Conservation (phyloP, 2,113 vertebrate species). For the Opisthocomus hoazin region DNA sequence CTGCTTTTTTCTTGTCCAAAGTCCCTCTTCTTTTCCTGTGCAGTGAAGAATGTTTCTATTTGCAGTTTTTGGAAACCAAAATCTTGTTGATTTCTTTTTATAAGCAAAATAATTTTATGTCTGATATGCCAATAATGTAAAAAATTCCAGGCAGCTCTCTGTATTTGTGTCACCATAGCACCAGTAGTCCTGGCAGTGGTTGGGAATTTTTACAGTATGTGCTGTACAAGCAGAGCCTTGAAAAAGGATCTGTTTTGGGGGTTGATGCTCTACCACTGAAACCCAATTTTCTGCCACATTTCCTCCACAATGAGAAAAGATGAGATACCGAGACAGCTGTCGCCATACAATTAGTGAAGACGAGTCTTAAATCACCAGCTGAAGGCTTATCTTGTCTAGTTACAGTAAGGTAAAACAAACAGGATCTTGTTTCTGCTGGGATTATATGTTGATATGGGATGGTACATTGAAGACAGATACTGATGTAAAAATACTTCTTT, state of each 20-base stretch:
- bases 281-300: not conserved
- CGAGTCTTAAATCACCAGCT: not conserved
- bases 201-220: not conserved
- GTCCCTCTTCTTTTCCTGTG: not conserved
- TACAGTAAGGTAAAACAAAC: not conserved
- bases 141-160: slow-evolving; percentile 1
- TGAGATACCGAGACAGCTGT: not conserved
- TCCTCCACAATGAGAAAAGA: not conserved
- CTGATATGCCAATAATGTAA: not conserved
- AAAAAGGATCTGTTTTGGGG: not conserved
- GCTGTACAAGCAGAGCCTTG: not conserved
- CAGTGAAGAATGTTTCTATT: not conserved
- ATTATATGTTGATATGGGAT: not conserved
- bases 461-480: not conserved
- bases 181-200: not conserved
- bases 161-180: slow-evolving; percentile 38
- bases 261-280: not conserved
- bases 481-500: not conserved
- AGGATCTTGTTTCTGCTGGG: not conserved
- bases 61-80: not conserved
- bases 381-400: not conserved
- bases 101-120: not conserved
- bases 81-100: not conserved
- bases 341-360: not conserved
- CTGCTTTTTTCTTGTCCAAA: not conserved